Evolutionary conservation across 2,888 invertebrate species (phyloP), one percentile per base, ranked within the genome.

Genomic region (Cantharis rufa): DNA sequence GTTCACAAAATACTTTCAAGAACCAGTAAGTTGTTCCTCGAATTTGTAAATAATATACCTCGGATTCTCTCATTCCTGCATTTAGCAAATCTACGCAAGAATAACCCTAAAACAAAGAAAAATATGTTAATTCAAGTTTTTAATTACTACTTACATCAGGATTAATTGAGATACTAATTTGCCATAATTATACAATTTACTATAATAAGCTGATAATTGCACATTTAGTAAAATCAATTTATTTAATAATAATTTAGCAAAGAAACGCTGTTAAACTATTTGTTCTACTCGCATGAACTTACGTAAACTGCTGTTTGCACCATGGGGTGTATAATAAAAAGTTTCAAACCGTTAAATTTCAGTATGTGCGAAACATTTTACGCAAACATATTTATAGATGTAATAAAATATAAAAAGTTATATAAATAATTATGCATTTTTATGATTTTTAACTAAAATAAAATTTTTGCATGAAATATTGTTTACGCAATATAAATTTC

Each of bases 1-100:
- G 96, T 85, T 97, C 96, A 87, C 97, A 97, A 88, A 91, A 96
- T 15, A 96, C 96, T 87, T 96, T 96, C 80, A 96, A 90, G 90
- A 96, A 97, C 96, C 96, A 96, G 89, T 96, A 97, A 1, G 96
- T 96, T 4, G 96, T 96, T 62, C 96, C 96, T 77, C 96, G 91
- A 83, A 96, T 96, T 90, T 96, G 96, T 74, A 97, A 90, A 86
- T 96, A 96, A 88, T 95, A 97, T 0, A 96, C 95, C 21, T 96
- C 96, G 16, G 95, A 96, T 83, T 95, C 94, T 78, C 93, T 90
- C 94, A 96, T 95, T 27, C 96, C 96, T 63, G 94, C 95, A 84
- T 94, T 95, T 80, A 94, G 89, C 69, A 97, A 90, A 87, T 97
- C 96, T 75, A 95, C 93, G 86, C 97, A 97, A 13, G 96, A 96